Percentiles rank a stretch among this genome's conserved stretches.
Evolutionary conservation across 2,797 vertebrate genomes (phyloP).

Genomic region (Chrosomus eos): DNA sequence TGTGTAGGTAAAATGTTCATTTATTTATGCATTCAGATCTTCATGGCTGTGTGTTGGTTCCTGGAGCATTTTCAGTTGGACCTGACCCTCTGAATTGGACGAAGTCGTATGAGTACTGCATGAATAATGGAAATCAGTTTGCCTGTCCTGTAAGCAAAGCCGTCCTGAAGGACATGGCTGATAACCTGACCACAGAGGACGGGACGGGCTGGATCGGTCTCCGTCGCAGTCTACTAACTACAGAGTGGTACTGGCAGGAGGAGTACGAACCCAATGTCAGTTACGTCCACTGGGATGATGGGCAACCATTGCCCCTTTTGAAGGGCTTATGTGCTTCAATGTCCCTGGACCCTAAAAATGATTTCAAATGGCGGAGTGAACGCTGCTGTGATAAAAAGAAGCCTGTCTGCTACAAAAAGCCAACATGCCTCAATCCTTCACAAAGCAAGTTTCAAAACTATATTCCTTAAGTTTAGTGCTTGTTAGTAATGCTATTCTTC

Average conservation of each 20-base stretch:
- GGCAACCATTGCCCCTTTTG: slow-evolving; percentile 46
- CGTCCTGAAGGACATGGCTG: slow-evolving; percentile 9
- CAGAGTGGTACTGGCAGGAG: slow-evolving; percentile 74
- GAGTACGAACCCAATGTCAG: background rate
- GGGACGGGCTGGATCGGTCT: slow-evolving; percentile 73
- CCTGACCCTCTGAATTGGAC: slow-evolving; percentile 55
- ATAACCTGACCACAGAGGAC: background rate
- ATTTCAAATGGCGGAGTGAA: slow-evolving; percentile 64
- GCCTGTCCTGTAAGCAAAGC: slow-evolving; percentile 47
- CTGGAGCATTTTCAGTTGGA: slow-evolving; percentile 30
- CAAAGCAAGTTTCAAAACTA: accelerated
- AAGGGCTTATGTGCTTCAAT: slow-evolving; percentile 67
- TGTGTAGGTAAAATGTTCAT: background rate
- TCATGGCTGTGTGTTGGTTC: slow-evolving; percentile 64
- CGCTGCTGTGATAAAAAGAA: slow-evolving; percentile 65
- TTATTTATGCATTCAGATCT: slow-evolving; percentile 60
- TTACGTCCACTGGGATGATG: slow-evolving; percentile 60
- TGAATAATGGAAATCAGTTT: background rate
- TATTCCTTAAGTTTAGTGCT: background rate
- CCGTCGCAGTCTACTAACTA: slow-evolving; percentile 65
- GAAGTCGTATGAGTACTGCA: slow-evolving; percentile 64
- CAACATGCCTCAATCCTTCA: background rate
- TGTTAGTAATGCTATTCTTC: background rate
- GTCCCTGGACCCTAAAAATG: background rate
- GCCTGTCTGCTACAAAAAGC: slow-evolving; percentile 69